phyloP scores from a whole-genome alignment of 2,113 vertebrate genomes.

The Tinamus guttatus region DNA sequence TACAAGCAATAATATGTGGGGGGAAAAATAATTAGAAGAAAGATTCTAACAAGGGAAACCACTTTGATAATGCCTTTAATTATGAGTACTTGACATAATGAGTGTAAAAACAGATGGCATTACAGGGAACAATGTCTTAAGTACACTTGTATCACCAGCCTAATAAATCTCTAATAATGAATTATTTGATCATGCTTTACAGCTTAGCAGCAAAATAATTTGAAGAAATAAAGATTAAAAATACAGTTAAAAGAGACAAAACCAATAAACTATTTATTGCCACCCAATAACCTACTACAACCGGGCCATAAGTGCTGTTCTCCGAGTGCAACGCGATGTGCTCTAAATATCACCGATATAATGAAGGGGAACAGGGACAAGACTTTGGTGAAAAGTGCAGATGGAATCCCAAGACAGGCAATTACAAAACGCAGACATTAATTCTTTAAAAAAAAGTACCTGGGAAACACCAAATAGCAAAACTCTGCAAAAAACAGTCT shows the following conservation, averaged over 20 bases:
- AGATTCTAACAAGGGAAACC: background rate
- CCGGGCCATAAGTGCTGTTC: background rate
- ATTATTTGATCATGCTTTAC: background rate
- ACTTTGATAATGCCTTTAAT: background rate
- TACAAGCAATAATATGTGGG: background rate
- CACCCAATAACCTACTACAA: background rate
- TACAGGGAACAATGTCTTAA: conserved; percentile 23
- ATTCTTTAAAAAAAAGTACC: background rate
- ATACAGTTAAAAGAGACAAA: background rate
- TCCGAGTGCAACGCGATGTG: background rate
- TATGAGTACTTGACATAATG: background rate
- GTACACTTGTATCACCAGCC: background rate
- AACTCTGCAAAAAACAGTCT: background rate
- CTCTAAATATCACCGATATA: background rate
- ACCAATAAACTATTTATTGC: background rate
- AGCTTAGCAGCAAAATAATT: background rate
- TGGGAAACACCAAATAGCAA: background rate
- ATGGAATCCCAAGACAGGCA: background rate
- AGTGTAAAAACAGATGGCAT: conserved; percentile 23
- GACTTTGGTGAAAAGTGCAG: background rate
- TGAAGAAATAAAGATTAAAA: conserved; percentile 11
- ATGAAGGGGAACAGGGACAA: background rate
- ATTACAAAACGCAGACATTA: background rate
- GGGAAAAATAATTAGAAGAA: background rate
- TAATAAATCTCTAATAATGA: background rate